A percentile compares a stretch with the other conserved stretches of the same genome.
Conservation (phyloP, 1,140 invertebrate genomes). For the Cydia splendana region DNA sequence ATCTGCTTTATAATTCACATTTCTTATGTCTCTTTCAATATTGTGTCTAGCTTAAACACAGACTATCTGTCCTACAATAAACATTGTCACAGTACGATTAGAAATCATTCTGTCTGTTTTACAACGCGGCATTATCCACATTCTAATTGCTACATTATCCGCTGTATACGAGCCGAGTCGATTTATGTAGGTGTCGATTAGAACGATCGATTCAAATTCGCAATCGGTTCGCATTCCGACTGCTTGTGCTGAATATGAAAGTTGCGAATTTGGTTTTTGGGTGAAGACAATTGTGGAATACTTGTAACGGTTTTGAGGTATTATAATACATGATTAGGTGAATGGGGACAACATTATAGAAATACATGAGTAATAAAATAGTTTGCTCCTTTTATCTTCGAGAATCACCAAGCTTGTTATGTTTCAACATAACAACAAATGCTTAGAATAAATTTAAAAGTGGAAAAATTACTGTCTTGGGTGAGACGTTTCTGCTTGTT, state of each 20-base stretch:
- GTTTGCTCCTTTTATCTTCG: neutral
- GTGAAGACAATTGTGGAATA: neutral
- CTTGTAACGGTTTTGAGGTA: neutral
- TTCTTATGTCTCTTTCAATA: neutral
- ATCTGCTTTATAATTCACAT: neutral
- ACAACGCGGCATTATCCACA: conserved; percentile 21
- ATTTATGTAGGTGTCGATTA: conserved; percentile 32
- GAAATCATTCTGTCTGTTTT: conserved; percentile 22
- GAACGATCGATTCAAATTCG: conserved; percentile 5
- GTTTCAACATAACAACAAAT: too few relatives aligned
- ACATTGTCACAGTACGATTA: conserved; percentile 10
- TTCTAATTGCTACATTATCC: conserved; percentile 25
- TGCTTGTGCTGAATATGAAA: conserved; percentile 14
- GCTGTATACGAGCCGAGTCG: neutral
- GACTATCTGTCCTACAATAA: neutral
- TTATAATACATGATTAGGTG: neutral
- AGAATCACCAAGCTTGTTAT: too few relatives aligned
- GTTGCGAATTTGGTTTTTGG: conserved; percentile 1
- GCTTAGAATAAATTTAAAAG: too few relatives aligned
- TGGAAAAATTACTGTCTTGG: too few relatives aligned
- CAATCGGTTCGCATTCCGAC: conserved; percentile 20
- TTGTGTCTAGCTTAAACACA: neutral
- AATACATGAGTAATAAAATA: neutral
- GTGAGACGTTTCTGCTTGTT: too few relatives aligned
- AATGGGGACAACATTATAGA: neutral